These are phyloP conservation scores for Noturus placidus DNA, from an alignment of 2,113 vertebrate genomes.

Conservation along the genomic window DNA sequence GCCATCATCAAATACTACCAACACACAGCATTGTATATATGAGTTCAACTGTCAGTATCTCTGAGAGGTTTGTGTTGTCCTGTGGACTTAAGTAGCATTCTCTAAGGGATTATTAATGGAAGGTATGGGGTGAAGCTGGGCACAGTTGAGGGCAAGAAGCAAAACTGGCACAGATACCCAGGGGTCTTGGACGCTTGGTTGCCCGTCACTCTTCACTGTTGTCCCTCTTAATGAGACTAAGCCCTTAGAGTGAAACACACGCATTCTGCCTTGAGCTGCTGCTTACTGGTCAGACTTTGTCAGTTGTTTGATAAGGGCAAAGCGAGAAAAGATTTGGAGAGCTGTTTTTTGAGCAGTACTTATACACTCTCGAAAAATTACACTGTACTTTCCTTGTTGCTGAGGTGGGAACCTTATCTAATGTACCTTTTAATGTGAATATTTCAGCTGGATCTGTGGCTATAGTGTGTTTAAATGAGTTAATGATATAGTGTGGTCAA, in stretches of 20 bases:
- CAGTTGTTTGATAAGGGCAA: slow-evolving; percentile 47
- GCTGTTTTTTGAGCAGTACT: not conserved
- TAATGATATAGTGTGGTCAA: too few relatives aligned
- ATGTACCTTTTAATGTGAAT: not conserved
- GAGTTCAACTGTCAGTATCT: slow-evolving; percentile 38
- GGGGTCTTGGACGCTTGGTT: slow-evolving; percentile 44
- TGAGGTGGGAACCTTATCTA: not conserved
- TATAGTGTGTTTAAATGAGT: not conserved
- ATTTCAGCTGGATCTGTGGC: not conserved
- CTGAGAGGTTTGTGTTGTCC: slow-evolving; percentile 25
- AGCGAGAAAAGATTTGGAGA: slow-evolving; percentile 26
- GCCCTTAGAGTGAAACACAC: slow-evolving; percentile 50
- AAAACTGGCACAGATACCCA: slow-evolving; percentile 51
- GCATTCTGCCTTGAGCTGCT: slow-evolving; percentile 52
- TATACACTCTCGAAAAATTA: not conserved
- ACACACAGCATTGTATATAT: slow-evolving; percentile 36
- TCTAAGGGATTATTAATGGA: slow-evolving; percentile 34
- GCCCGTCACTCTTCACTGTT: slow-evolving; percentile 54
- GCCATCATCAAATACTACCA: slow-evolving; percentile 41
- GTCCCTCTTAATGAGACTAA: slow-evolving; percentile 56
- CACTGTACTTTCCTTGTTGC: not conserved
- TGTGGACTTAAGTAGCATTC: slow-evolving; percentile 26
- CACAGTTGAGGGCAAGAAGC: slow-evolving; percentile 51
- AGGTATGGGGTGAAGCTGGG: slow-evolving; percentile 34
- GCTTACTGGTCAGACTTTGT: slow-evolving; percentile 43